phyloP scores from a whole-genome alignment of 1,140 invertebrate species.

The Epicauta chinensis region DNA sequence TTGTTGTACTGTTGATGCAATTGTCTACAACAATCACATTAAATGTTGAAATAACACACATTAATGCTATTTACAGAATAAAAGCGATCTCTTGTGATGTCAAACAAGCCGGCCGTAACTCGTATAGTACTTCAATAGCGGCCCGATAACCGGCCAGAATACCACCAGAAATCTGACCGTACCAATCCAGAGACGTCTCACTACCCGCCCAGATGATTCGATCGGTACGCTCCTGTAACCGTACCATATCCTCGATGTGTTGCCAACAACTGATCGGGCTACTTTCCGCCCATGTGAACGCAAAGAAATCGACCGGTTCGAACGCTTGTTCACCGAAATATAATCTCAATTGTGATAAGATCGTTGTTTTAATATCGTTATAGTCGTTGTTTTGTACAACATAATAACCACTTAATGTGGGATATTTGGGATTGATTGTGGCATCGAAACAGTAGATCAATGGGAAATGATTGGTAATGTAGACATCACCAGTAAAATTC shows the following conservation, averaged over 20 bases:
- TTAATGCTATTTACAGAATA: neutral
- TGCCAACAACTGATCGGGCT: constrained; percentile 8
- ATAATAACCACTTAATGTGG: constrained; percentile 17
- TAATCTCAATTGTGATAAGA: constrained; percentile 19
- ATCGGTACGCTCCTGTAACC: constrained; percentile 1
- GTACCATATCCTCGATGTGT: neutral
- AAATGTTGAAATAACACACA: too few relatives aligned
- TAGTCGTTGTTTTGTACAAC: neutral
- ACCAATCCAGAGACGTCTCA: constrained; percentile 51
- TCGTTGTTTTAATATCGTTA: neutral
- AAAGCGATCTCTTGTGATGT: constrained; percentile 14
- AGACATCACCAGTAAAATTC: constrained; percentile 19
- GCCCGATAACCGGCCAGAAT: constrained; percentile 49
- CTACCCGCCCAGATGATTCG: constrained; percentile 49
- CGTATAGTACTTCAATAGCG: constrained; percentile 46
- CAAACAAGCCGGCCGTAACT: constrained; percentile 22
- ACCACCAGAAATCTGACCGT: constrained; percentile 52
- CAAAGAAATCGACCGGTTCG: constrained; percentile 23
- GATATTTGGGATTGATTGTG: neutral
- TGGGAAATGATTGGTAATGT: neutral
- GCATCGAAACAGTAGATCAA: constrained; percentile 17
- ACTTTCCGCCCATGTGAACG: constrained; percentile 17
- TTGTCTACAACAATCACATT: neutral
- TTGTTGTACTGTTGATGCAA: too few relatives aligned
- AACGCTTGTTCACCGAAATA: constrained; percentile 25